Conservation (phyloP, 2,888 invertebrate genomes). For the Standfussiana lucernea region DNA sequence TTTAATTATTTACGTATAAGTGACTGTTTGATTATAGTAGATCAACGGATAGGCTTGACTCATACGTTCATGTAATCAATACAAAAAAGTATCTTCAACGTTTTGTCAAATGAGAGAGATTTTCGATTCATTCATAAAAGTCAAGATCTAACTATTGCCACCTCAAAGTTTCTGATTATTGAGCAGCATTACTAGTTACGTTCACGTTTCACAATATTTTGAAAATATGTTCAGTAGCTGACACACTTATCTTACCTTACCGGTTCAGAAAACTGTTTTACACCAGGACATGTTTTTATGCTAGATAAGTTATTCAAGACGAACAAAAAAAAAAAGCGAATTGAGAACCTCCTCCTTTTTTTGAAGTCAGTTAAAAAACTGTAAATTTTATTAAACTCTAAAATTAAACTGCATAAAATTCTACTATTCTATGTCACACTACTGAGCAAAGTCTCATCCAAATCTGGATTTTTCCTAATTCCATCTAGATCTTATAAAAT, state of each 20-base stretch:
- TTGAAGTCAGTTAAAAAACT: no score
- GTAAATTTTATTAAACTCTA: no score
- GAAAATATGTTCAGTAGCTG: neutral
- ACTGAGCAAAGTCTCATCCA: neutral
- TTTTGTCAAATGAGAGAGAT: no score
- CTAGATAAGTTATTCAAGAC: neutral
- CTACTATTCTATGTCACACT: rapidly evolving
- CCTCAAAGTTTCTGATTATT: neutral
- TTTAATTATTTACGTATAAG: neutral
- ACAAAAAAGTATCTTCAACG: neutral
- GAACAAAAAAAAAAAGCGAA: no score
- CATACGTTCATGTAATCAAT: neutral
- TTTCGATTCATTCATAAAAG: neutral
- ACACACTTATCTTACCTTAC: no score
- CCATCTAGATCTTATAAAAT: neutral
- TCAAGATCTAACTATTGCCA: neutral
- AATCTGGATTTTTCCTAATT: neutral
- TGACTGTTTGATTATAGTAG: neutral
- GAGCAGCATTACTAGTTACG: neutral
- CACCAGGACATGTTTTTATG: neutral
- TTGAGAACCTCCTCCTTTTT: no score
- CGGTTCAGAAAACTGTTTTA: neutral
- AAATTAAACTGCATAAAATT: neutral
- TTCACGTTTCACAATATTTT: neutral
- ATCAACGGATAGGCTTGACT: neutral